phyloP scores from a whole-genome alignment of 92 coral and sea anemone species.

The Palythoa caribaeorum region DNA sequence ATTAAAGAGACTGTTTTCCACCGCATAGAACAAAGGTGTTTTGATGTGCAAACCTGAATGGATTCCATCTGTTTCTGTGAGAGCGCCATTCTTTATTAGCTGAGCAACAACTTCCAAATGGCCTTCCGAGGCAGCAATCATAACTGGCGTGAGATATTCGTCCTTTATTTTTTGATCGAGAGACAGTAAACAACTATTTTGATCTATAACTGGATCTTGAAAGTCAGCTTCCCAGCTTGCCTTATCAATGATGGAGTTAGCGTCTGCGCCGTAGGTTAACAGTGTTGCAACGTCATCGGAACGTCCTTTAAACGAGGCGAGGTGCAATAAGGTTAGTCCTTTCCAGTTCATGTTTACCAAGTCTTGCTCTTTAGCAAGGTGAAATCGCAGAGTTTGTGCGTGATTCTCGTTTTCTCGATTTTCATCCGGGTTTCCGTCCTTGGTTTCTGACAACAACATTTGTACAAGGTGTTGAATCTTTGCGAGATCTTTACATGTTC shows the following conservation, averaged over 20 bases:
- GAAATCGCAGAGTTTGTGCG: slow-evolving; percentile 1
- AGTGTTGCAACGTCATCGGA: slow-evolving; percentile 17
- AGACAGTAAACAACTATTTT: neutral
- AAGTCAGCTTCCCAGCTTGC: slow-evolving; percentile 4
- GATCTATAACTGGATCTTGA: neutral
- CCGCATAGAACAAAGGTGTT: slow-evolving; percentile 36
- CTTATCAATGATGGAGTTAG: slow-evolving; percentile 4
- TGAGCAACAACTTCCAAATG: neutral
- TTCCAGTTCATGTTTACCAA: slow-evolving; percentile 23
- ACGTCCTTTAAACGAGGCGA: slow-evolving; percentile 32
- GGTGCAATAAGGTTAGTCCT: slow-evolving; percentile 17
- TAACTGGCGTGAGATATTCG: slow-evolving; percentile 17
- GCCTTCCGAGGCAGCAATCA: slow-evolving; percentile 27
- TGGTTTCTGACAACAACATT: slow-evolving; percentile 18
- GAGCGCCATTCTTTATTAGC: slow-evolving; percentile 26
- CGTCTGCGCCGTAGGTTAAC: slow-evolving; percentile 30
- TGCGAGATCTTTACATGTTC: neutral
- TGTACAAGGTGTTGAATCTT: slow-evolving; percentile 5
- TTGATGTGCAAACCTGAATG: neutral
- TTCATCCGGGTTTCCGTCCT: neutral
- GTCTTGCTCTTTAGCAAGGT: slow-evolving; percentile 18
- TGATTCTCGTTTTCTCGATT: neutral
- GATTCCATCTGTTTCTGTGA: neutral
- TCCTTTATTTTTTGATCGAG: slow-evolving; percentile 19
- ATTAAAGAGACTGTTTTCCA: slow-evolving; percentile 16